Conservation (phyloP, 2,797 vertebrate genomes). For the Parotocinclus haroldoi region DNA sequence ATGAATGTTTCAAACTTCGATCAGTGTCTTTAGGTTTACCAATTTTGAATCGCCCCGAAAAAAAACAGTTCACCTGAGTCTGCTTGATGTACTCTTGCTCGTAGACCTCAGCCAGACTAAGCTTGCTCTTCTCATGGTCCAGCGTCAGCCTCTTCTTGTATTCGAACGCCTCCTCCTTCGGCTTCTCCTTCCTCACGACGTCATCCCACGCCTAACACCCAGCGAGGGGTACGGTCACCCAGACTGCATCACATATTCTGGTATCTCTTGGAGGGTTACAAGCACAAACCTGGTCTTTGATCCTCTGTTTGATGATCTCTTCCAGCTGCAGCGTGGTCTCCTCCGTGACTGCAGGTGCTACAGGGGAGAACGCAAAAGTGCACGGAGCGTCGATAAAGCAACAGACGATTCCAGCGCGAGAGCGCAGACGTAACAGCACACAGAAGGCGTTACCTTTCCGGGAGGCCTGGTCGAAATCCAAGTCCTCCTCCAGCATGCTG, state of each 20-base stretch:
- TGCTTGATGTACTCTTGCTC: conserved; percentile 93
- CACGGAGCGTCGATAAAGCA: too few species aligned
- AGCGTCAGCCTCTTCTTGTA: conserved; percentile 92
- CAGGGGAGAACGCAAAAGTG: too few species aligned
- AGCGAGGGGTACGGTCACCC: neutral
- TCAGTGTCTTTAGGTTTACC: too few species aligned
- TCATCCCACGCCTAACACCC: conserved; percentile 87
- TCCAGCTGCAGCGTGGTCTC: conserved; percentile 92
- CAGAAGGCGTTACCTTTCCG: conserved; percentile 72
- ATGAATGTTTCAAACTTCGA: too few species aligned
- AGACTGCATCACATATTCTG: too few species aligned
- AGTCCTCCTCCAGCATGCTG: conserved; percentile 89
- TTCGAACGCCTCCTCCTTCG: conserved; percentile 88
- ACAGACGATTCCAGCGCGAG: neutral
- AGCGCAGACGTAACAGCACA: neutral
- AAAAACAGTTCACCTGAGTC: conserved; percentile 85
- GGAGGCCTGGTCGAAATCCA: conserved; percentile 86
- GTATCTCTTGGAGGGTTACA: too few species aligned
- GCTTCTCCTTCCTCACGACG: conserved; percentile 92
- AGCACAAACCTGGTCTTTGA: conserved; percentile 86
- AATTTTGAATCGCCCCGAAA: too few species aligned
- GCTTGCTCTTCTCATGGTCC: conserved; percentile 96
- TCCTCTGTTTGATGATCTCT: conserved; percentile 95
- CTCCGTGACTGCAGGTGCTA: conserved; percentile 90
- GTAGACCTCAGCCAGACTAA: conserved; percentile 92